phyloP scores from a whole-genome alignment of 2,888 invertebrate genomes.

The Aleiodes alternator region DNA sequence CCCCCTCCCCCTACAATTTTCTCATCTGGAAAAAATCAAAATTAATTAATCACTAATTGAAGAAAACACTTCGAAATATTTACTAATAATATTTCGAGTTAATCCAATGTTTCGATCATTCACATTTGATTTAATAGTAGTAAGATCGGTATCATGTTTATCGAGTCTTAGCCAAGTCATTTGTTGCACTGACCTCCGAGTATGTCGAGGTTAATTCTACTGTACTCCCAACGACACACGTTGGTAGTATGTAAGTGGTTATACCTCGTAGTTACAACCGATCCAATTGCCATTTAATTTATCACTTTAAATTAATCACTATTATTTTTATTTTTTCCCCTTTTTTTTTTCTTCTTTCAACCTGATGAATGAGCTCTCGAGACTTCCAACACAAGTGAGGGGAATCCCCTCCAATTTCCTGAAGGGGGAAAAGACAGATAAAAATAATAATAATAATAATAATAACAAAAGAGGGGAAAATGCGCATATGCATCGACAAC shows the following conservation, averaged over 20 bases:
- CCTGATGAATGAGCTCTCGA: slow-evolving; percentile 18
- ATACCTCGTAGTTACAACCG: slow-evolving; percentile 24
- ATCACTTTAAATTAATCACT: slow-evolving; percentile 33
- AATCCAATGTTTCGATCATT: slow-evolving; percentile 23
- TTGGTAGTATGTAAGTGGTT: slow-evolving; percentile 4
- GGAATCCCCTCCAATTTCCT: slow-evolving; percentile 1
- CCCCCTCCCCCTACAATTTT: no score
- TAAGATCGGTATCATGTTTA: slow-evolving; percentile 45
- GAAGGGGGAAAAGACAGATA: slow-evolving; percentile 3
- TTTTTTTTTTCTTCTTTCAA: slow-evolving; percentile 27
- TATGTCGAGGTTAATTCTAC: slow-evolving; percentile 48
- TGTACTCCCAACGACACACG: slow-evolving; percentile 26
- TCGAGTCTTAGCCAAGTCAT: slow-evolving; percentile 45
- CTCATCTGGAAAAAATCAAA: no score
- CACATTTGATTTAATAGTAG: slow-evolving; percentile 43
- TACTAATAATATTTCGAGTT: no score
- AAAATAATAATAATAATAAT: slow-evolving; percentile 12
- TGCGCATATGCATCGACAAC: slow-evolving; percentile 37
- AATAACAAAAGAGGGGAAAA: slow-evolving; percentile 1
- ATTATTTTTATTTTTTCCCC: slow-evolving; percentile 31
- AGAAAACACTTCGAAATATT: no score
- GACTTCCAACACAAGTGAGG: not conserved
- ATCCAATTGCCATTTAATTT: slow-evolving; percentile 34
- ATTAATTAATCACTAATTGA: no score
- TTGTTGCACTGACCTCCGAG: slow-evolving; percentile 44